A percentile compares a stretch with the other conserved stretches of the same genome.
Conservation (phyloP, 2,888 invertebrate species). For the Cosmopolites sordidus region DNA sequence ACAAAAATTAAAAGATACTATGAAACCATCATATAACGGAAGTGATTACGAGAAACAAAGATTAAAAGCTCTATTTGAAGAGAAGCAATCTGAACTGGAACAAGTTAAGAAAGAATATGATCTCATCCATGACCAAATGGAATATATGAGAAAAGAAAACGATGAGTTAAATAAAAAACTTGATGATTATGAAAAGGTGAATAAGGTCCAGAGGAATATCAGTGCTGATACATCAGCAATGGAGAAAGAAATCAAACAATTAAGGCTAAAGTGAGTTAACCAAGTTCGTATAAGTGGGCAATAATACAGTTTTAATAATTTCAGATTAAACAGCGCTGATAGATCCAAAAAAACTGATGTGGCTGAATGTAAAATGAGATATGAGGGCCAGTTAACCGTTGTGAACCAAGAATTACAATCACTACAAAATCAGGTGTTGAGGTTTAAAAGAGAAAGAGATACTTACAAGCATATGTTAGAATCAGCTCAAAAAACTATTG, state of each 20-base stretch:
- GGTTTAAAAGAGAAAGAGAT: slow-evolving; percentile 84
- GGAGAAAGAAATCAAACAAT: slow-evolving; percentile 69
- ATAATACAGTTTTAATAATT: too few species aligned
- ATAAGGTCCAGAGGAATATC: slow-evolving; percentile 74
- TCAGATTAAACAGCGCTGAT: slow-evolving; percentile 57
- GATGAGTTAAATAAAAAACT: slow-evolving; percentile 77
- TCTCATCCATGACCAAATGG: slow-evolving; percentile 65
- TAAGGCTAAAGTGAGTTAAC: slow-evolving; percentile 61
- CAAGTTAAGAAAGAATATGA: slow-evolving; percentile 64
- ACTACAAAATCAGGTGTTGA: slow-evolving; percentile 71
- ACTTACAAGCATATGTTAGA: slow-evolving; percentile 87
- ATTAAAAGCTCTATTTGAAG: slow-evolving; percentile 66
- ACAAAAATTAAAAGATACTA: slow-evolving; percentile 51
- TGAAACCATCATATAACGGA: slow-evolving; percentile 29
- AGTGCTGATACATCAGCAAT: slow-evolving; percentile 70
- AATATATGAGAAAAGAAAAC: slow-evolving; percentile 68
- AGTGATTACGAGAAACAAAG: slow-evolving; percentile 60
- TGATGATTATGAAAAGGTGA: slow-evolving; percentile 80
- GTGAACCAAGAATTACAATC: slow-evolving; percentile 79
- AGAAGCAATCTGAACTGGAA: slow-evolving; percentile 70
- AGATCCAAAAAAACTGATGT: slow-evolving; percentile 73
- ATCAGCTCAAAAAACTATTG: slow-evolving; percentile 78
- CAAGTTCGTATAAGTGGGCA: too few species aligned
- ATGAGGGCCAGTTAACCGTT: slow-evolving; percentile 77
- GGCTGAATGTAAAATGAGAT: slow-evolving; percentile 74